Evolutionary conservation across 2,888 invertebrate genomes (phyloP), one percentile per base, ranked within the genome.

Genomic region (Drosophila sordidapex): DNA sequence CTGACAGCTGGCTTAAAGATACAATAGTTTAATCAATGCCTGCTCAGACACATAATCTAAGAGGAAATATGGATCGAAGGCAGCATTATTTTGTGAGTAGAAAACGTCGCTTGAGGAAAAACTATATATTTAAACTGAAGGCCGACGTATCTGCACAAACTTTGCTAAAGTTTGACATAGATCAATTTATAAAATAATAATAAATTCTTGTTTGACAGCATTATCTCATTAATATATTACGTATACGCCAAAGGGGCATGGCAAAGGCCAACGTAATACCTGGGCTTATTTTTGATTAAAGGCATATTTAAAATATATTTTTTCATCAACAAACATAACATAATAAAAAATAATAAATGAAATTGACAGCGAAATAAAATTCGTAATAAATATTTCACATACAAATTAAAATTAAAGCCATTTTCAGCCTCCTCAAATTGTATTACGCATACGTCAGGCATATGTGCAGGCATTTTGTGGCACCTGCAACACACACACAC

Each of bases 401-500:
- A 53, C 13, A 36, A 31, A 52, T 35, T 27, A 2, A 54, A 33
- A 40, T 54, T 21, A 6, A 43, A 43, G 8, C 11, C 15, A 31
- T 57, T 21, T 43, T 21, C 21, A 25, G 40, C 40, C 15, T 57
- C 2, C 29, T 15, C 27, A 40, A 31, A 31, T 15, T 29, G 8
- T 40, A 27, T 51, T 46, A 43, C 40, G 43, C 15, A 66, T 29
- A 53, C 58, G 52, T 31, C 52, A 18, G 13, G 25, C 57, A 36
- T 29, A 43, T 52, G 60, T 21, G 27, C 27, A 4, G 27, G 4
- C 4, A 54, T 29, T 35, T 21, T 40, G 11, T 10, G 36, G 43
- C 62, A 68, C 36, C 38, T 52, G 46, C 53, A 46, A 27, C 40
- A 38, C 7, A 62, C 15, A 43, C 35, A 36, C 60, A 21, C 33